These are phyloP conservation scores for Meganola albula DNA, from an alignment of 2,888 invertebrate species.

Conservation along the genomic window DNA sequence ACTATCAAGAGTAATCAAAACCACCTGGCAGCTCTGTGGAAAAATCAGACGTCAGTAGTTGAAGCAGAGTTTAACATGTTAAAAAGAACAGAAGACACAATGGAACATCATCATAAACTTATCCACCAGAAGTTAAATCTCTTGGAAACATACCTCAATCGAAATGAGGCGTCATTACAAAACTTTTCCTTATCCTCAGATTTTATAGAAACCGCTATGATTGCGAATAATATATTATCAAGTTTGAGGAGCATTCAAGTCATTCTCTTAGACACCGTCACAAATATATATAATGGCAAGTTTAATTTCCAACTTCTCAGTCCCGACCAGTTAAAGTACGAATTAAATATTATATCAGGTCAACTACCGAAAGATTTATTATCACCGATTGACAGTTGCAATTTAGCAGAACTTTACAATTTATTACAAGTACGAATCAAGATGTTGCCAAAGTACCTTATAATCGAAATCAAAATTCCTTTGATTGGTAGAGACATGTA, in stretches of 20 bases:
- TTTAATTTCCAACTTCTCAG: constrained; percentile 16
- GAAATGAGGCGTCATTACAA: background rate
- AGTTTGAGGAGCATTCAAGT: constrained; percentile 13
- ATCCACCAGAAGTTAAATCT: constrained; percentile 6
- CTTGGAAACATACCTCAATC: background rate
- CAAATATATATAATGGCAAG: constrained; percentile 13
- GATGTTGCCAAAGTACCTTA: background rate
- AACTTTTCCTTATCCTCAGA: background rate
- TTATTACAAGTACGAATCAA: constrained; percentile 9
- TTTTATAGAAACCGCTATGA: constrained; percentile 9
- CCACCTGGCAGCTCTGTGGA: background rate
- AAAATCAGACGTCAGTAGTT: constrained; percentile 18
- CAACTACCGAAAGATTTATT: constrained; percentile 13
- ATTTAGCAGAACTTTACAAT: constrained; percentile 13
- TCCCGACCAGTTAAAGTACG: constrained; percentile 13
- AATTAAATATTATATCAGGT: constrained; percentile 13
- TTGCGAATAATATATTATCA: constrained; percentile 8
- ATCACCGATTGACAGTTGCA: constrained; percentile 11
- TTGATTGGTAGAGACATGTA: background rate
- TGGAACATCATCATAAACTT: constrained; percentile 14
- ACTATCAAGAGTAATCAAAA: background rate
- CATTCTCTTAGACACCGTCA: constrained; percentile 12
- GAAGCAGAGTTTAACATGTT: constrained; percentile 20
- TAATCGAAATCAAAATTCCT: background rate
- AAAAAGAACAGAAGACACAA: constrained; percentile 10